phyloP scores from a whole-genome alignment of 2,888 invertebrate species.

The Coleophora flavipennella region DNA sequence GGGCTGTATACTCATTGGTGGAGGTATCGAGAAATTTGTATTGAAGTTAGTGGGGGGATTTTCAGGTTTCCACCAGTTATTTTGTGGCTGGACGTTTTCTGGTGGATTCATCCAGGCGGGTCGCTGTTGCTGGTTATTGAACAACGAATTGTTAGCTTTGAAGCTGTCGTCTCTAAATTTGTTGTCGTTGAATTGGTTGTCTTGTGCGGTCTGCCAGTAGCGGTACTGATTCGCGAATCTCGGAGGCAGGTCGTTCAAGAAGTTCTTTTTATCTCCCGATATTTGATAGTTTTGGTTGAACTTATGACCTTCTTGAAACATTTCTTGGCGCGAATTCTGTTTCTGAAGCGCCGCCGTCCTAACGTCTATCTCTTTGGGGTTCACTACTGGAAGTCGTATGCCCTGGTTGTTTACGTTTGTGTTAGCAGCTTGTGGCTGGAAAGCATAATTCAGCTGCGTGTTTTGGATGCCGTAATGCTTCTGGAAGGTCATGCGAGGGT shows the following conservation, averaged over 20 bases:
- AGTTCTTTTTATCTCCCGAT: conserved; percentile 59
- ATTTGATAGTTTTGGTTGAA: conserved; percentile 51
- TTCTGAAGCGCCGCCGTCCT: conserved; percentile 63
- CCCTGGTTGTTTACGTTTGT: conserved; percentile 29
- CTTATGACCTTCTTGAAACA: conserved; percentile 50
- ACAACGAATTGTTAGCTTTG: conserved; percentile 24
- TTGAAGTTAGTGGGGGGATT: conserved; percentile 31
- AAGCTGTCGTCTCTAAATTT: conserved; percentile 52
- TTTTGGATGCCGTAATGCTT: conserved; percentile 51
- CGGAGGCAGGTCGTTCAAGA: conserved; percentile 58
- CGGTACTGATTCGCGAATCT: conserved; percentile 62
- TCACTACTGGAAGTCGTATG: conserved; percentile 59
- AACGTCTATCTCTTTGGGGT: conserved; percentile 67
- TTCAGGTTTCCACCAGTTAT: conserved; percentile 53
- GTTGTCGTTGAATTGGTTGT: conserved; percentile 47
- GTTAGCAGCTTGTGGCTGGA: conserved; percentile 10
- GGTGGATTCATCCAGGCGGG: conserved; percentile 27
- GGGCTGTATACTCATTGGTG: conserved; percentile 30
- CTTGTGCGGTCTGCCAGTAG: conserved; percentile 55
- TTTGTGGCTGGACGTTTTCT: conserved; percentile 33
- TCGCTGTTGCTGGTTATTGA: conserved; percentile 24
- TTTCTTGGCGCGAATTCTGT: conserved; percentile 52
- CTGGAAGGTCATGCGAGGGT: conserved; percentile 41
- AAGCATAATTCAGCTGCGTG: conserved; percentile 33
- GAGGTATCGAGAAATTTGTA: conserved; percentile 24